Percentiles rank a stretch among this genome's conserved stretches.
Conservation (phyloP, 2,113 vertebrate species). For the Lamprotornis superbus region DNA sequence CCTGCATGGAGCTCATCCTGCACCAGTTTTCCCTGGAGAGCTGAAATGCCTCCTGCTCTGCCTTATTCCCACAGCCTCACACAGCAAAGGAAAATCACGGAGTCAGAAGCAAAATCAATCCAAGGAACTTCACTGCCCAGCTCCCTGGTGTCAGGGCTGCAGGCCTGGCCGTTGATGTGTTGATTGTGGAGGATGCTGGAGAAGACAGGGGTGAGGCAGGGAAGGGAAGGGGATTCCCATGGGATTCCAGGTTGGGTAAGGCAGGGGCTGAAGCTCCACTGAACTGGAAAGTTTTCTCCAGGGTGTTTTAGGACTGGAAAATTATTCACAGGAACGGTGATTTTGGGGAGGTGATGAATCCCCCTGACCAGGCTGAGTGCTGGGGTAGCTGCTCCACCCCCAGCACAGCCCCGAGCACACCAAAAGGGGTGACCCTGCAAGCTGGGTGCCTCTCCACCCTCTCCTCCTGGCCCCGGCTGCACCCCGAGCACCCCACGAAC, state of each 20-base stretch:
- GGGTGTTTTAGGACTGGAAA: neutral
- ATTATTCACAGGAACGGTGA: fast-evolving
- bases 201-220: neutral
- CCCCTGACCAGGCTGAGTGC: neutral
- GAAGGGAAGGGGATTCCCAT: neutral
- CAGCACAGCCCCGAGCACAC: neutral
- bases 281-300: neutral
- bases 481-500: neutral
- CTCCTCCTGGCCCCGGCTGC: neutral
- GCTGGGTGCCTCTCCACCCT: neutral
- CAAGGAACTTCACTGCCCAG: neutral
- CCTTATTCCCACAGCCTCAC: neutral
- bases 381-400: neutral
- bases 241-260: neutral
- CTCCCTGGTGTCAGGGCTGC: neutral
- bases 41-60: neutral
- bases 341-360: neutral
- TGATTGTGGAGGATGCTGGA: fast-evolving
- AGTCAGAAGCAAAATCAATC: neutral
- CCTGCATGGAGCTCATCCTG: fast-evolving
- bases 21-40: neutral
- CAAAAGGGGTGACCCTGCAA: neutral
- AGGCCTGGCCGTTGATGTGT: neutral
- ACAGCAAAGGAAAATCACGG: neutral
- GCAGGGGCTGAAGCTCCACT: neutral